Conservation (phyloP, 2,888 invertebrate genomes). For the Ischnura elegans region DNA sequence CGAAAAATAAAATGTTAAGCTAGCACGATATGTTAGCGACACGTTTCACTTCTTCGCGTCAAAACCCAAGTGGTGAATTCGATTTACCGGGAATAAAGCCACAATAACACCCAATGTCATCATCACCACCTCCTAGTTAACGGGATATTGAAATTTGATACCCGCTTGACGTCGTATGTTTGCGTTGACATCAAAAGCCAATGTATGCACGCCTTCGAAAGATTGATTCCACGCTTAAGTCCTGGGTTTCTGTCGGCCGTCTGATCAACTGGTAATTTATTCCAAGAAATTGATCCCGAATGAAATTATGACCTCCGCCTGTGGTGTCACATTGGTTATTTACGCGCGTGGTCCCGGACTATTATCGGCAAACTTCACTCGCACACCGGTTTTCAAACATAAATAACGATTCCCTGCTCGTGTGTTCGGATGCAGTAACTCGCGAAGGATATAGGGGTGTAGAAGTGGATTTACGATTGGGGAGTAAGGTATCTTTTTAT, state of each 20-base stretch:
- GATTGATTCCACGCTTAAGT: neutral
- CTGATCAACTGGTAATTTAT: neutral
- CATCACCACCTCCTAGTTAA: neutral
- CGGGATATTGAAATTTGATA: slow-evolving; percentile 31
- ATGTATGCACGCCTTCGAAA: neutral
- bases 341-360: neutral
- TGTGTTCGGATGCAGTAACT: neutral
- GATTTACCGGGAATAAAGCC: neutral
- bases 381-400: neutral
- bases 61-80: neutral
- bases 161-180: neutral
- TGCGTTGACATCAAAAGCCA: neutral
- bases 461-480: neutral
- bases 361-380: neutral
- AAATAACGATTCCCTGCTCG: neutral
- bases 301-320: neutral
- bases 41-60: neutral
- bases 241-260: neutral
- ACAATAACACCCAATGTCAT: neutral
- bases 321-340: neutral
- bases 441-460: neutral
- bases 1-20: neutral
- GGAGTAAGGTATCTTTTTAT: neutral
- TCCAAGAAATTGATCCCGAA: slow-evolving; percentile 6
- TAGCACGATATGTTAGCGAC: neutral